phyloP scores from a whole-genome alignment of 2,797 vertebrate species.

The Sebastes matsubarae region DNA sequence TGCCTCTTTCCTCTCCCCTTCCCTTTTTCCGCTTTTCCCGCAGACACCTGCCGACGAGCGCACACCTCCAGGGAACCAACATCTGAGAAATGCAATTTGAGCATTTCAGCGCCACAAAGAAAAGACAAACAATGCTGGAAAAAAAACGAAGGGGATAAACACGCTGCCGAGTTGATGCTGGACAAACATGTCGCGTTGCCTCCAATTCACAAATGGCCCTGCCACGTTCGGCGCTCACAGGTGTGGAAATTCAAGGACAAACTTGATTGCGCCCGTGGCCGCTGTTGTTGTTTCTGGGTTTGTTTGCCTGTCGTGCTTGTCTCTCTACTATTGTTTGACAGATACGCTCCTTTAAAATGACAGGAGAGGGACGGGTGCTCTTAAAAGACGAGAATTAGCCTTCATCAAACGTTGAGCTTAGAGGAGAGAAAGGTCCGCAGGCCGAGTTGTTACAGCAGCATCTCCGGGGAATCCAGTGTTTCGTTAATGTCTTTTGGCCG shows the following conservation, averaged over 20 bases:
- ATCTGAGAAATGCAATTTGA: conserved; percentile 85
- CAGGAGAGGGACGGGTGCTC: conserved; percentile 45
- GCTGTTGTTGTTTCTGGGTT: conserved; percentile 63
- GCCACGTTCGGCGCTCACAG: conserved; percentile 68
- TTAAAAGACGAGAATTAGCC: conserved; percentile 39
- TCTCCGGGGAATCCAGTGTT: not conserved
- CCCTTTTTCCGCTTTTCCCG: conserved; percentile 37
- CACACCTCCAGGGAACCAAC: conserved; percentile 81
- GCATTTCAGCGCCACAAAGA: conserved; percentile 79
- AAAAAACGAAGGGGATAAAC: conserved; percentile 64
- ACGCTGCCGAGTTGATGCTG: conserved; percentile 71
- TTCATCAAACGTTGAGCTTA: conserved; percentile 19
- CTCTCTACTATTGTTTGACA: conserved; percentile 62
- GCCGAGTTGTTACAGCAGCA: not conserved
- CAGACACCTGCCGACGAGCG: conserved; percentile 84
- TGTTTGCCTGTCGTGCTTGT: conserved; percentile 70
- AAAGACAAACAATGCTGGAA: conserved; percentile 84
- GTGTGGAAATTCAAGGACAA: conserved; percentile 82
- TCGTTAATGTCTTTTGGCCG: not conserved
- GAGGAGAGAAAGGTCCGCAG: conserved; percentile 5
- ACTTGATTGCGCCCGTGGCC: conserved; percentile 64
- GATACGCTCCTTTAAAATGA: conserved; percentile 55
- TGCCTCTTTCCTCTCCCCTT: conserved; percentile 46
- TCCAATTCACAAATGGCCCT: conserved; percentile 70
- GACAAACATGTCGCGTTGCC: conserved; percentile 78